phyloP scores from a whole-genome alignment of 2,113 vertebrate species.

The Spea bombifrons region DNA sequence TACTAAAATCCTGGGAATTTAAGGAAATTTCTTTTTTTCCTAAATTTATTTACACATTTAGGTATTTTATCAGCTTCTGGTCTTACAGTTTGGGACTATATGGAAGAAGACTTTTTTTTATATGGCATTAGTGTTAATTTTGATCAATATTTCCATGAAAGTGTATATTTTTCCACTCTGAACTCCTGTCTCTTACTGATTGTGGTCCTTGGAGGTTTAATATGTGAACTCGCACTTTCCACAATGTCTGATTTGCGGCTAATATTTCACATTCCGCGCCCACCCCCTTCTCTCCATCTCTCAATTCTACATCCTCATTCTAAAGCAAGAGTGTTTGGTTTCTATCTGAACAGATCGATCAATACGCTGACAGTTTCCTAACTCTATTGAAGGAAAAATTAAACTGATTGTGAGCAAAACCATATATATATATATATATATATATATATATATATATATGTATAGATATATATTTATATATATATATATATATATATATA shows the following conservation, averaged over 20 bases:
- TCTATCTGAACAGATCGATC: constrained; percentile 41
- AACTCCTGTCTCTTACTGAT: constrained; percentile 19
- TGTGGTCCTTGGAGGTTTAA: not conserved
- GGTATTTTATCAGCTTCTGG: no score
- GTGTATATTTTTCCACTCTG: not conserved
- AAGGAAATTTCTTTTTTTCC: no score
- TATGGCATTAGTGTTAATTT: no score
- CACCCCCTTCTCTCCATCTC: not conserved
- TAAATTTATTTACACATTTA: no score
- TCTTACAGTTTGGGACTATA: no score
- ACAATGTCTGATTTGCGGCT: constrained; percentile 11
- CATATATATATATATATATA: constrained; percentile 10
- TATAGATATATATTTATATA: no score
- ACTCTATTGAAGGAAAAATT: constrained; percentile 41
- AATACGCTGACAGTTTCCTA: constrained; percentile 32
- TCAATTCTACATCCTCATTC: constrained; percentile 12
- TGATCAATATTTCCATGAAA: no score
- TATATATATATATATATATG: not conserved
- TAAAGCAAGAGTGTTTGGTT: constrained; percentile 31
- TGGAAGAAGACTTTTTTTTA: no score
- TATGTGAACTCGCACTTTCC: constrained; percentile 20
- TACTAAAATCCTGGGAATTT: no score
- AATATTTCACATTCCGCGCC: constrained; percentile 25
- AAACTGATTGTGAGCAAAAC: constrained; percentile 33
- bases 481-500: not conserved